Percentiles rank a stretch among this genome's conserved stretches.
These are phyloP conservation scores for Atta cephalotes DNA, from an alignment of 1,140 invertebrate genomes.

Conservation along the genomic window DNA sequence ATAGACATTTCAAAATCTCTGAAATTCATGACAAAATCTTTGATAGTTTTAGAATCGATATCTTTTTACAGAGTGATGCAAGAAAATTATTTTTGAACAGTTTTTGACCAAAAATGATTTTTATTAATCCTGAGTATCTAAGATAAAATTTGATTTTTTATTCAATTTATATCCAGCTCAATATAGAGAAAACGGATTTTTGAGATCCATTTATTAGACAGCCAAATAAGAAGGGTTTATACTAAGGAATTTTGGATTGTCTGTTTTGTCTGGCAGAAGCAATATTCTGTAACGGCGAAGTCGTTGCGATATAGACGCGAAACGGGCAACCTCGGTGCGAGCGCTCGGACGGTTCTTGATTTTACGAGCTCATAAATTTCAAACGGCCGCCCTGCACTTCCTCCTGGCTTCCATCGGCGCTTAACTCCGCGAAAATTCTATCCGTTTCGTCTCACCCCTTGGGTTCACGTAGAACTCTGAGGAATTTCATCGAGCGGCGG, in stretches of 20 bases:
- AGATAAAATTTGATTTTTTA: background rate
- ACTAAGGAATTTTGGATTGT: constrained; percentile 15
- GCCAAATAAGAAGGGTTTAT: constrained; percentile 1
- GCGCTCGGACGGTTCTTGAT: constrained; percentile 69
- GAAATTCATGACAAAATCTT: background rate
- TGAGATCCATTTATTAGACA: background rate
- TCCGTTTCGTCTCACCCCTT: constrained; percentile 68
- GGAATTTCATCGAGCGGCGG: constrained; percentile 81
- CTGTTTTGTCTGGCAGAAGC: constrained; percentile 18
- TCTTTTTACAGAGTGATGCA: background rate
- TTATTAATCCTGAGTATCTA: background rate
- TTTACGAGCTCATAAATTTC: constrained; percentile 74
- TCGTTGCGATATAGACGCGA: constrained; percentile 62
- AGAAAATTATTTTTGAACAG: background rate
- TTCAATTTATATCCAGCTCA: background rate
- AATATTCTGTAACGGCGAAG: constrained; percentile 61
- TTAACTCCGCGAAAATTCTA: constrained; percentile 74
- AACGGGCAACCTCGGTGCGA: constrained; percentile 66
- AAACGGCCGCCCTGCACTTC: constrained; percentile 53
- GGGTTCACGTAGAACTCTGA: constrained; percentile 68
- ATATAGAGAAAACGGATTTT: background rate
- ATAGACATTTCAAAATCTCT: background rate
- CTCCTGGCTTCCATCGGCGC: constrained; percentile 64
- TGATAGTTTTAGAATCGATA: background rate
- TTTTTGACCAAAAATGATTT: too few relatives aligned